These are phyloP conservation scores for Chesias legatella DNA, from an alignment of 2,888 invertebrate species.

Conservation along the genomic window DNA sequence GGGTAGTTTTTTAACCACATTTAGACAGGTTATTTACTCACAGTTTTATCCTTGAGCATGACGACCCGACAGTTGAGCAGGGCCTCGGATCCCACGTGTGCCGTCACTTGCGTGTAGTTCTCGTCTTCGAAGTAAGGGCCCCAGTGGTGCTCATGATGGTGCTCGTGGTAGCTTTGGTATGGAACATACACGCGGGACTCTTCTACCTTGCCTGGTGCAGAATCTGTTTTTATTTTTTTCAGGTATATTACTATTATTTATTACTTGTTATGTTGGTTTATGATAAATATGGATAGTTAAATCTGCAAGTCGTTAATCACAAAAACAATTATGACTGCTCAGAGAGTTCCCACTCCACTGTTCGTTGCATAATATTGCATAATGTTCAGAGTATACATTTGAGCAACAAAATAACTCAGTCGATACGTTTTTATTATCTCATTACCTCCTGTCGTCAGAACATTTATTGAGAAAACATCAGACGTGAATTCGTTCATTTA, in stretches of 20 bases:
- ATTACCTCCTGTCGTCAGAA: conserved; percentile 2
- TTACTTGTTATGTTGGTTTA: too few relatives aligned
- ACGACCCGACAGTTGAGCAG: conserved; percentile 84
- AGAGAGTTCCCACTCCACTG: too few relatives aligned
- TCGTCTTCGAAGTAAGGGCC: conserved; percentile 86
- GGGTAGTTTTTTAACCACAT: not conserved
- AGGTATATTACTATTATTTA: too few relatives aligned
- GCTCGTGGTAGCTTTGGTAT: conserved; percentile 77
- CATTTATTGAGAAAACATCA: conserved; percentile 1
- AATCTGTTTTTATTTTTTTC: too few relatives aligned
- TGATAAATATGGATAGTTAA: too few relatives aligned
- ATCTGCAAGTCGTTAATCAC: too few relatives aligned
- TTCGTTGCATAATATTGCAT: too few relatives aligned
- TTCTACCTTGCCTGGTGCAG: conserved; percentile 61
- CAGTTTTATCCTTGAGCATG: conserved; percentile 86
- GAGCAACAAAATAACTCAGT: too few relatives aligned
- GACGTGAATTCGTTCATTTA: conserved; percentile 13
- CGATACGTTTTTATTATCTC: not conserved
- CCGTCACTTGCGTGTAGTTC: conserved; percentile 79
- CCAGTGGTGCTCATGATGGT: conserved; percentile 85
- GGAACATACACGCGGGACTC: conserved; percentile 66
- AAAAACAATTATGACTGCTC: too few relatives aligned
- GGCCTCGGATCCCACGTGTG: conserved; percentile 83
- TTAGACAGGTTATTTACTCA: conserved; percentile 52
- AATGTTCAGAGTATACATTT: too few relatives aligned